Conservation (phyloP, 2,888 invertebrate species). For the Xanthorhoe designata region DNA sequence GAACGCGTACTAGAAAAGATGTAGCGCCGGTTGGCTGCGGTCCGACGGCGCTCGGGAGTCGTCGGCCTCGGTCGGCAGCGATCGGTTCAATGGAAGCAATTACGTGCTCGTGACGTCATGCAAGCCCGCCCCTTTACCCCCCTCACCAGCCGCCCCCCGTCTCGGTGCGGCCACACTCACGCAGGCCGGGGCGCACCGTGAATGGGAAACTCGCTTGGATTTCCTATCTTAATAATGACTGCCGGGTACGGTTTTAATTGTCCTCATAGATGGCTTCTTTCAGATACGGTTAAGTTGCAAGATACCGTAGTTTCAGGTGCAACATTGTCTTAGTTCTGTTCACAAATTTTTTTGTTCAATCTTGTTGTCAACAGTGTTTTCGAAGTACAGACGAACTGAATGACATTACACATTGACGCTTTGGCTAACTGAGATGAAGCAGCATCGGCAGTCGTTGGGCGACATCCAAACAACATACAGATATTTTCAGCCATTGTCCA, state of each 20-base stretch:
- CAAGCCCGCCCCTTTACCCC: slow-evolving; percentile 46
- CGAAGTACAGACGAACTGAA: slow-evolving; percentile 18
- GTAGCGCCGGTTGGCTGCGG: slow-evolving; percentile 78
- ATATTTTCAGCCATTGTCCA: slow-evolving; percentile 23
- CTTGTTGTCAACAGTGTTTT: slow-evolving; percentile 3
- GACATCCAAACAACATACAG: slow-evolving; percentile 23
- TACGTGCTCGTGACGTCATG: slow-evolving; percentile 75
- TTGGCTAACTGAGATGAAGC: slow-evolving; percentile 18
- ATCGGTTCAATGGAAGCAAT: slow-evolving; percentile 73
- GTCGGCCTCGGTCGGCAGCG: slow-evolving; percentile 64
- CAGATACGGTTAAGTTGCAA: background rate
- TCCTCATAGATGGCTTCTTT: slow-evolving; percentile 9
- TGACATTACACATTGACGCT: slow-evolving; percentile 24
- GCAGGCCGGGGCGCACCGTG: slow-evolving; percentile 16
- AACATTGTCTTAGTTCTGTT: background rate
- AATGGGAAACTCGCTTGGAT: slow-evolving; percentile 36
- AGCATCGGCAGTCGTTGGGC: slow-evolving; percentile 22
- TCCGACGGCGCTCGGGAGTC: slow-evolving; percentile 59
- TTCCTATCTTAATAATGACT: slow-evolving; percentile 22
- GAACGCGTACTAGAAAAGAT: slow-evolving; percentile 80
- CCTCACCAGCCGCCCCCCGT: slow-evolving; percentile 25
- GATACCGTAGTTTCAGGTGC: background rate
- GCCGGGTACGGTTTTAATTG: slow-evolving; percentile 22
- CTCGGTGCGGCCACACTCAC: slow-evolving; percentile 43
- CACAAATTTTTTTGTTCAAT: background rate